Conservation (phyloP, 92 coral and sea anemone genomes). For the Actinostola sp. region DNA sequence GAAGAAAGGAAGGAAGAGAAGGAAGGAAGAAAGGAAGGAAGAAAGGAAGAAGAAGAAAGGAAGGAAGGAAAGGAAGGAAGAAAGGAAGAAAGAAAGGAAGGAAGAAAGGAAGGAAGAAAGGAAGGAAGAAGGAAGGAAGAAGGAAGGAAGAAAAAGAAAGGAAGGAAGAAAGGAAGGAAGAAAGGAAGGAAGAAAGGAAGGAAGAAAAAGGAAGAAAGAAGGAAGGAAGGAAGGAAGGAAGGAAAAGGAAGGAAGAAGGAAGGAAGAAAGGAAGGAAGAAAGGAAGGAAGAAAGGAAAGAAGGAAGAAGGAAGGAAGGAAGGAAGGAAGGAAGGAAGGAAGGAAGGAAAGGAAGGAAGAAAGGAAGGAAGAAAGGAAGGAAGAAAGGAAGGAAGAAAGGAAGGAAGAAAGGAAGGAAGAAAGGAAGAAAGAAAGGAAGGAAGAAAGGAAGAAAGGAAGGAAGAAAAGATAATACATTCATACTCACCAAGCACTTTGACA, state of each 20-base stretch:
- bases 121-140: too few relatives aligned
- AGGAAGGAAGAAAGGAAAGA: too few relatives aligned
- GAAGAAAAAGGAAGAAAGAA: not conserved
- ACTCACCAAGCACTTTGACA: constrained; percentile 90
- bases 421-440: not conserved
- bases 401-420: not conserved
- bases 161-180: not conserved
- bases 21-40: too few relatives aligned
- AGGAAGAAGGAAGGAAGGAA: not conserved
- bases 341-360: not conserved
- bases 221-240: not conserved
- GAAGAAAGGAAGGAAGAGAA: too few relatives aligned
- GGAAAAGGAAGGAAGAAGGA: not conserved
- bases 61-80: too few relatives aligned
- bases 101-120: too few relatives aligned
- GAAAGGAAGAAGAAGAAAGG: too few relatives aligned
- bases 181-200: not conserved
- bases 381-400: not conserved
- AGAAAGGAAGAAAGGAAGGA: not conserved
- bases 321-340: not conserved
- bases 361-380: not conserved
- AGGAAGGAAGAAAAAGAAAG: too few relatives aligned
- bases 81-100: too few relatives aligned
- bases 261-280: too few relatives aligned
- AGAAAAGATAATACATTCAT: not conserved